phyloP scores from a whole-genome alignment of 2,113 vertebrate species.

The Myrmophylax atrothorax region DNA sequence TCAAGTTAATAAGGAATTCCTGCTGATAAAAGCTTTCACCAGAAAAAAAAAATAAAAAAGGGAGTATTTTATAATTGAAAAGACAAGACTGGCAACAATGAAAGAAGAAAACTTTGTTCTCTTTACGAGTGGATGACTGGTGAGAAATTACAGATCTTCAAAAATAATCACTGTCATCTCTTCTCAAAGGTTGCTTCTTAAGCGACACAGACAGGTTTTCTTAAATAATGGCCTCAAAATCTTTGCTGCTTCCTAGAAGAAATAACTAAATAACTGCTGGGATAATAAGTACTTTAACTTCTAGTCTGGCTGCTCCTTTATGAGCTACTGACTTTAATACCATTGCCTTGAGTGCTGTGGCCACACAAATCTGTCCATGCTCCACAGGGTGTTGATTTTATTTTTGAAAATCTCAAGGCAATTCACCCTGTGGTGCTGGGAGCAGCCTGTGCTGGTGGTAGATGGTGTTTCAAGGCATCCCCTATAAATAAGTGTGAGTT shows the following conservation, averaged over 20 bases:
- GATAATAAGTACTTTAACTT: slow-evolving; percentile 1
- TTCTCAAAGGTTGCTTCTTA: not conserved
- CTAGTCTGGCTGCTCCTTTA: not conserved
- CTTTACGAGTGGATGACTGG: not conserved
- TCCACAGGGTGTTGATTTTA: not conserved
- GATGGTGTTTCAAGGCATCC: not conserved
- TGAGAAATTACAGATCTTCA: slow-evolving; percentile 17
- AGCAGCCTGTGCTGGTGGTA: not conserved
- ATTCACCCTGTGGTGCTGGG: not conserved
- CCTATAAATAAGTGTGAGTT: not conserved
- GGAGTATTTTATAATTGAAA: not conserved
- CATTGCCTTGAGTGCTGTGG: not conserved
- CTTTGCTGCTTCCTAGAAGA: slow-evolving; percentile 4
- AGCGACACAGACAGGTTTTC: not conserved
- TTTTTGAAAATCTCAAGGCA: not conserved
- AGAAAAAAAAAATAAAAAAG: not conserved
- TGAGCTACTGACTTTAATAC: not conserved
- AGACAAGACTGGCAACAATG: not conserved
- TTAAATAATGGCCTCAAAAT: slow-evolving; percentile 32
- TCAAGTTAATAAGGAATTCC: not conserved
- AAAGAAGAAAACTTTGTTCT: not conserved
- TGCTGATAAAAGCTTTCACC: not conserved
- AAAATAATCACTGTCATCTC: not conserved
- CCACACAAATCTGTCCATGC: not conserved
- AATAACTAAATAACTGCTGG: not conserved